These are phyloP conservation scores for Chlamydotis undulata DNA, from an alignment of 2,113 vertebrate genomes.

Conservation along the genomic window DNA sequence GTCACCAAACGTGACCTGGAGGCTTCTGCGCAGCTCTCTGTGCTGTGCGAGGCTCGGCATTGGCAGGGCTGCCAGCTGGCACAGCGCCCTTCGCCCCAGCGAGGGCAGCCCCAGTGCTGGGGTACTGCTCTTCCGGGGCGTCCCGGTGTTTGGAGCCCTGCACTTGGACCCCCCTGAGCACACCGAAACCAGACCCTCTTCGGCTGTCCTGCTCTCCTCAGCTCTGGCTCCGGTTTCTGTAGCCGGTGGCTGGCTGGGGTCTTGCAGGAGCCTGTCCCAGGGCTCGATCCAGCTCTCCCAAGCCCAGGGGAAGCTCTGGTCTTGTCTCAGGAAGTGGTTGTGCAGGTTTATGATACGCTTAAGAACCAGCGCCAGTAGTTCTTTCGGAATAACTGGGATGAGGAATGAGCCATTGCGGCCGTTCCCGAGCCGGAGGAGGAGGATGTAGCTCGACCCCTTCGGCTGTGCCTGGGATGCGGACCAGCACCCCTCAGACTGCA, in stretches of 20 bases:
- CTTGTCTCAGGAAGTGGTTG: neutral
- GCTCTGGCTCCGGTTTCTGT: neutral
- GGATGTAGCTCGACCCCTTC: neutral
- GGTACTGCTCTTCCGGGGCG: neutral
- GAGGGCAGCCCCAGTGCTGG: neutral
- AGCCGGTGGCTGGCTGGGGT: neutral
- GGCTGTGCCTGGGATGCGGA: fast-evolving
- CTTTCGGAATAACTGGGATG: fast-evolving
- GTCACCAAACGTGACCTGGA: too few species aligned
- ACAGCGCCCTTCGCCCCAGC: neutral
- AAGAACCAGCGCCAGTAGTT: fast-evolving
- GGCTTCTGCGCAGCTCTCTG: too few species aligned
- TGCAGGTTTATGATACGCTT: neutral
- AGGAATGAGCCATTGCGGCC: neutral
- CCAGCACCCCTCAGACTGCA: neutral
- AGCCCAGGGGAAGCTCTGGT: neutral
- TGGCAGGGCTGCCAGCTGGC: neutral
- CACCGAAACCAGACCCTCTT: fast-evolving
- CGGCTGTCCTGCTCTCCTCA: neutral
- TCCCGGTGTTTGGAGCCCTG: neutral
- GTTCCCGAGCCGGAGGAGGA: neutral
- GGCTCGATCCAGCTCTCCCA: neutral
- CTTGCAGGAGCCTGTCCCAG: too few species aligned
- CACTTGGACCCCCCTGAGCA: neutral
- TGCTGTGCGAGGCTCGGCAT: too few species aligned